Evolutionary conservation across 1,140 invertebrate species (phyloP), one percentile per base, ranked within the genome.

Genomic region (Psix sp.): DNA sequence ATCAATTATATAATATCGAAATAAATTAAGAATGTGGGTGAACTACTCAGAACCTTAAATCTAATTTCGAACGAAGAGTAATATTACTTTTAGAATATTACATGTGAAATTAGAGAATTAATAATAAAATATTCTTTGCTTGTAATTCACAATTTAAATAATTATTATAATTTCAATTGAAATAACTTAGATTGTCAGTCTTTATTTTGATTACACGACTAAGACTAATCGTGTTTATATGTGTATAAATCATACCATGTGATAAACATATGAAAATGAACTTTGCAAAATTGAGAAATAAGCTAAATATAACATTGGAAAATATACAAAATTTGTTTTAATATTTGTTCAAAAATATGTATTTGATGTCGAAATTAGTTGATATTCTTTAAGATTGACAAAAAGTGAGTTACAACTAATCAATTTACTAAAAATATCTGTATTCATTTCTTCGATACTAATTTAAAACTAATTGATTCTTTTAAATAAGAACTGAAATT

Each of bases 41-140:
- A 74, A 59, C 24, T 76, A 52, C 57, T 51, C 48, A n/a, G 72
- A 77, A 76, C 59, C 70, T 74, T 48, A 77, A 62, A 51, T 80
- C 80, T 84, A 84, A 83, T 78, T 84, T 84, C 83, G 78, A 78
- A 81, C 56, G 67, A 43, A 71, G 70, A 77, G 67, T 72, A 72
- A 76, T 70, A 76, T 74, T 75, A 60, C 62, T 43, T 42, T 54
- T 60, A 48, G 63, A 75, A 84, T 82, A n/a, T n/a, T n/a, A n/a
- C n/a, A n/a, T n/a, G n/a, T n/a, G n/a, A n/a, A n/a, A n/a, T n/a
- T n/a, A n/a, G n/a, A n/a, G n/a, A n/a, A n/a, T n/a, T n/a, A n/a
- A n/a, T n/a, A n/a, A n/a, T n/a, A n/a, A n/a, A n/a, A n/a, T n/a
- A n/a, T n/a, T n/a, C n/a, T n/a, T n/a, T n/a, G n/a, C n/a, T n/a